Percentiles rank a stretch among this genome's conserved stretches.
Evolutionary conservation across 2,113 vertebrate species (phyloP).

Genomic region (Hemiprocne comata): DNA sequence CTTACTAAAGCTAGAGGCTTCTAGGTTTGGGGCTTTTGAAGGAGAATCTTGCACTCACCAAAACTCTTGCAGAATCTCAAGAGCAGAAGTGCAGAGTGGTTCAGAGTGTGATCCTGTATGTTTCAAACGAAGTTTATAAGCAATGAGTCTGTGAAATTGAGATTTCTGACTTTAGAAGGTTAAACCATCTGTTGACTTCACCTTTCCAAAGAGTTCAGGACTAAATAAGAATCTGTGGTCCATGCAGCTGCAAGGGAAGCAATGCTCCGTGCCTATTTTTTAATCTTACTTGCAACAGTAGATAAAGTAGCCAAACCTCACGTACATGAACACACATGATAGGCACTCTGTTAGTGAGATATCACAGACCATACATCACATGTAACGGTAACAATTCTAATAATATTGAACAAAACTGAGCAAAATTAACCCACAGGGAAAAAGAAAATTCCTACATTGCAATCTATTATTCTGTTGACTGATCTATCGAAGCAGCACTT

Average conservation of each 20-base stretch:
- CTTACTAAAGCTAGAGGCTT: background rate
- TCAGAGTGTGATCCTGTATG: background rate
- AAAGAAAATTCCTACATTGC: background rate
- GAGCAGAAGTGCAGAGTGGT: background rate
- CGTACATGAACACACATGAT: fast-evolving
- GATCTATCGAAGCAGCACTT: background rate
- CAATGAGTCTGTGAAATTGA: background rate
- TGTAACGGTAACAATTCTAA: background rate
- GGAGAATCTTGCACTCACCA: background rate
- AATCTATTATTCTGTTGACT: constrained; percentile 12
- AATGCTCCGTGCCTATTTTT: fast-evolving
- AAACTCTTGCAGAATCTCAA: background rate
- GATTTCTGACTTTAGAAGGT: background rate
- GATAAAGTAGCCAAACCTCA: background rate
- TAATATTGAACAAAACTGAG: background rate
- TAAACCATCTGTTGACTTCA: background rate
- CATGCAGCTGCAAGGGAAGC: background rate
- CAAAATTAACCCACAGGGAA: background rate
- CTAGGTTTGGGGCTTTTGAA: background rate
- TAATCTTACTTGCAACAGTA: background rate
- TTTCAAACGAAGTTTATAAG: background rate
- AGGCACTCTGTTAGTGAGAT: background rate
- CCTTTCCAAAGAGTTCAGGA: background rate
- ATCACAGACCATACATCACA: background rate
- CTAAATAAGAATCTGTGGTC: background rate